These are phyloP conservation scores for Coccyzus lansbergi DNA, from an alignment of 2,797 vertebrate species.

Conservation along the genomic window DNA sequence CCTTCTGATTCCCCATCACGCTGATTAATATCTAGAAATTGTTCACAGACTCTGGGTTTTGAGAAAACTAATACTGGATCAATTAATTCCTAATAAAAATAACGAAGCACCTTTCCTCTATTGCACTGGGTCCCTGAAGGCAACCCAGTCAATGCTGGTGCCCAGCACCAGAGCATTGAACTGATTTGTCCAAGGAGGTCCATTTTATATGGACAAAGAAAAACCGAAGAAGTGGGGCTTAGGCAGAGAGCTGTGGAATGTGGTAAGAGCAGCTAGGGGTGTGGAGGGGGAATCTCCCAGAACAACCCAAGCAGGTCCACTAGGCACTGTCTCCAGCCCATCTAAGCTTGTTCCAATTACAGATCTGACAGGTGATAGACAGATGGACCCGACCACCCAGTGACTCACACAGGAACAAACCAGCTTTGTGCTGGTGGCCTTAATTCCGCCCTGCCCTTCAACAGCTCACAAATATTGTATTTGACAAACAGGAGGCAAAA, in stretches of 20 bases:
- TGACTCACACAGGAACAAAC: neutral
- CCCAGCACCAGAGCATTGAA: neutral
- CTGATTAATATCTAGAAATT: neutral
- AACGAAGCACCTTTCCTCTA: neutral
- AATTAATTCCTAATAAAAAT: neutral
- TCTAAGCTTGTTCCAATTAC: neutral
- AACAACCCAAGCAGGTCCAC: neutral
- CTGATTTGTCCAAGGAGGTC: neutral
- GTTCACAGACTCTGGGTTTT: neutral
- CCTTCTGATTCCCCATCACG: neutral
- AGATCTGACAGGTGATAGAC: neutral
- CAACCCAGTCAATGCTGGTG: neutral
- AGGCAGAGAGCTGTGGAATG: neutral
- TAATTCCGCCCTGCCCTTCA: no score
- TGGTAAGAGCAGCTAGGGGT: neutral
- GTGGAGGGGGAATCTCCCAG: neutral
- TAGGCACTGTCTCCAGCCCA: rapidly evolving
- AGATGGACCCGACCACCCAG: neutral
- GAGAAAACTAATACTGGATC: neutral
- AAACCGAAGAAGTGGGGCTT: neutral
- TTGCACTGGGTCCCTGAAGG: neutral
- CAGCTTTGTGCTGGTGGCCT: neutral
- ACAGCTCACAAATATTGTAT: neutral
- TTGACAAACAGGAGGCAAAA: neutral
- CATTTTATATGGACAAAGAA: neutral